A percentile compares a stretch with the other conserved stretches of the same genome.
Conservation (phyloP, 2,113 vertebrate genomes). For the Rhabdomys dilectus region DNA sequence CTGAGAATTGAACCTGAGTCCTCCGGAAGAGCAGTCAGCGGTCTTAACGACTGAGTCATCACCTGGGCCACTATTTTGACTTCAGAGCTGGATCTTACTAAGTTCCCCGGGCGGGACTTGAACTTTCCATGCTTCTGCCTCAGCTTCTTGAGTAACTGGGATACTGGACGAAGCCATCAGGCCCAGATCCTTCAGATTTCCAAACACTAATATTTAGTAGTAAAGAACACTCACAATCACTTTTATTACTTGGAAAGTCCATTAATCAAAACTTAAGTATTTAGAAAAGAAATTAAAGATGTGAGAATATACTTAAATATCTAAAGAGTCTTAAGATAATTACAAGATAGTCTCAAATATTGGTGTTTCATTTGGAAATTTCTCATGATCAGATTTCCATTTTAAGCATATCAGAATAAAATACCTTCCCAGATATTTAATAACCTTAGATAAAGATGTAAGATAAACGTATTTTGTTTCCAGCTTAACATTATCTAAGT, state of each 20-base stretch:
- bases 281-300: slow-evolving; percentile 42
- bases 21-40: neutral
- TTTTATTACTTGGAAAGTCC: neutral
- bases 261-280: neutral
- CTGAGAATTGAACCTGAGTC: neutral
- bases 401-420: slow-evolving; percentile 33
- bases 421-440: neutral
- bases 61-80: neutral
- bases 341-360: neutral
- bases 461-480: neutral
- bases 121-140: neutral
- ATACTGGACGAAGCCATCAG: neutral
- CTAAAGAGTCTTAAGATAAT: neutral
- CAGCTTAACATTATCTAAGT: neutral
- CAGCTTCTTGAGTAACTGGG: neutral
- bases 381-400: neutral
- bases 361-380: neutral
- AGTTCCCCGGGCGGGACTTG: neutral
- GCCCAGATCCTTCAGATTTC: neutral
- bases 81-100: neutral
- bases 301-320: neutral
- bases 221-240: neutral
- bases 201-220: neutral
- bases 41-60: neutral
- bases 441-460: slow-evolving; percentile 17